These are phyloP conservation scores for Zootermopsis nevadensis DNA, from an alignment of 2,888 invertebrate genomes.

Conservation along the genomic window DNA sequence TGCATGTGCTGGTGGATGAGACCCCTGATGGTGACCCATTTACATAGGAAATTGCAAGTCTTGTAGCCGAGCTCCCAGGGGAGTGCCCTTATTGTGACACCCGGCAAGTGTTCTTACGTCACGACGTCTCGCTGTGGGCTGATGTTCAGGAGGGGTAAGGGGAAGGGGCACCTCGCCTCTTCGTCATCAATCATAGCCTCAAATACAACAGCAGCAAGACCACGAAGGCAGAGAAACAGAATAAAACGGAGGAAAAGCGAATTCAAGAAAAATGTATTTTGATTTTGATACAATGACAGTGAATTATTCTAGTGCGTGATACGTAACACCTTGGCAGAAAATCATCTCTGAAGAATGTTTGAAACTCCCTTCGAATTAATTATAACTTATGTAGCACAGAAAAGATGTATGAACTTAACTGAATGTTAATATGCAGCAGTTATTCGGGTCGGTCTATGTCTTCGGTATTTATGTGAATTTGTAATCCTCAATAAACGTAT, in stretches of 20 bases:
- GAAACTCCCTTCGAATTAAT: too few relatives aligned
- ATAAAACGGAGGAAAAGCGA: neutral
- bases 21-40: slow-evolving; percentile 7
- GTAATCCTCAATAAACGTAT: too few relatives aligned
- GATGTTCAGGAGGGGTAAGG: too few relatives aligned
- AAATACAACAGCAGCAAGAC: neutral
- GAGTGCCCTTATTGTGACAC: neutral
- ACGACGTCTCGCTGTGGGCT: neutral
- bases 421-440: too few relatives aligned
- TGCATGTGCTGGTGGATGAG: neutral
- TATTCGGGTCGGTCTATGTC: too few relatives aligned
- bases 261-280: neutral
- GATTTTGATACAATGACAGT: neutral
- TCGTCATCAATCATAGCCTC: slow-evolving; percentile 12
- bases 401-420: too few relatives aligned
- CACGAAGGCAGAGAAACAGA: neutral
- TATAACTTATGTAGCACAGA: too few relatives aligned
- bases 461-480: too few relatives aligned
- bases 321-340: too few relatives aligned
- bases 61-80: neutral
- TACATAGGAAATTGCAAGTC: slow-evolving; percentile 22
- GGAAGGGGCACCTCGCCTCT: neutral
- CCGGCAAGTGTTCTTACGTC: slow-evolving; percentile 14
- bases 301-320: neutral
- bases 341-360: too few relatives aligned